A percentile compares a stretch with the other conserved stretches of the same genome.
Conservation (phyloP, 2,888 invertebrate species). For the Dusona sp. region DNA sequence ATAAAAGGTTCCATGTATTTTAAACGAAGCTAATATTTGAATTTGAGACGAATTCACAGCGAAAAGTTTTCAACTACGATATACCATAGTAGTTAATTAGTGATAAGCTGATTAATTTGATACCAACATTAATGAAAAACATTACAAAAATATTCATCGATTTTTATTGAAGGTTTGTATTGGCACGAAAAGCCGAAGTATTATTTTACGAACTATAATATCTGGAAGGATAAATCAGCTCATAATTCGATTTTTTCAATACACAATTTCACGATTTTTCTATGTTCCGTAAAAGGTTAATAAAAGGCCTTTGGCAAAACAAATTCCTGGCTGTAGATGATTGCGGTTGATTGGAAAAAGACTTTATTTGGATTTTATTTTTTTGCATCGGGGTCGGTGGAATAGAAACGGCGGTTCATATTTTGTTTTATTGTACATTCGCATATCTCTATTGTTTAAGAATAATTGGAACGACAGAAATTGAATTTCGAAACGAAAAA, state of each 20-base stretch:
- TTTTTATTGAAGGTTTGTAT: too few species aligned
- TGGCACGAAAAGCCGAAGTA: too few species aligned
- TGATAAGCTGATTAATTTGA: neutral
- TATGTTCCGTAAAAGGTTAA: neutral
- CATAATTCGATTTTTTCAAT: neutral
- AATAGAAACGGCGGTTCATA: neutral
- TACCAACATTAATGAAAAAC: too few species aligned
- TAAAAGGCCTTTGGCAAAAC: neutral
- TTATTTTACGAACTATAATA: neutral
- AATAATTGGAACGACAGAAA: conserved; percentile 1
- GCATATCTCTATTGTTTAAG: neutral
- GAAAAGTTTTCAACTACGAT: neutral
- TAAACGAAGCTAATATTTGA: neutral
- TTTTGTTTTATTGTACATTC: neutral
- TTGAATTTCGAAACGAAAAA: conserved; percentile 1
- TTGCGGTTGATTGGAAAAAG: neutral
- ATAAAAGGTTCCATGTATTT: neutral
- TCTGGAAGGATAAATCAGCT: neutral
- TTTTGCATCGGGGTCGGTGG: neutral
- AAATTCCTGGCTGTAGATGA: neutral
- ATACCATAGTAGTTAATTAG: neutral
- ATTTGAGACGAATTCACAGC: neutral
- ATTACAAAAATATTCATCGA: too few species aligned
- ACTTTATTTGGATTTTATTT: neutral
- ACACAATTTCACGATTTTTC: neutral